Conservation (phyloP, 64 coral and sea anemone species). For the Porites australiensis region DNA sequence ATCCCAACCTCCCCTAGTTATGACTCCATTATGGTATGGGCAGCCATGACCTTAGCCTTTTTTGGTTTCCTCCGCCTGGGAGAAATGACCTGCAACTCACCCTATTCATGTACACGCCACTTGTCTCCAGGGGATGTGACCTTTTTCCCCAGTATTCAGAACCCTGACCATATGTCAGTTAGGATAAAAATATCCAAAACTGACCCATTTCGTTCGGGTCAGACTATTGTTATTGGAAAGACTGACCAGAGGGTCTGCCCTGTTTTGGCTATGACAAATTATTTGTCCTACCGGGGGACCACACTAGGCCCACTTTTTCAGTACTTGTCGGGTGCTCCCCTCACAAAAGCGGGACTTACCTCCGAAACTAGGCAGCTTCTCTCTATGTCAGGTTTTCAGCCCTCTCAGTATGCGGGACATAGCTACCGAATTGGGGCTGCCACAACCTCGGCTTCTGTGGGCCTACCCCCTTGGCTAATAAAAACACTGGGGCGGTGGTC, state of each 20-base stretch:
- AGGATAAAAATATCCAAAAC: not conserved
- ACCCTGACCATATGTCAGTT: not conserved
- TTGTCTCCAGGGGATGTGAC: not conserved
- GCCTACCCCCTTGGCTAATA: constrained; percentile 44
- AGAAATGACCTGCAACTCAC: constrained; percentile 30
- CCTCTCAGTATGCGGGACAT: constrained; percentile 20
- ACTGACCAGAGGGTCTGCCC: not conserved
- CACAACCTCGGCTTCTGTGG: constrained; percentile 23
- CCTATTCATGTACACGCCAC: not conserved
- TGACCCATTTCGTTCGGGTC: not conserved
- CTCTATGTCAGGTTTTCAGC: not conserved
- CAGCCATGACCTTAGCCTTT: constrained; percentile 33
- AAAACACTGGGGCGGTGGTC: constrained; percentile 53
- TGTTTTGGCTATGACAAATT: not conserved
- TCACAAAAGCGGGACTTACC: not conserved
- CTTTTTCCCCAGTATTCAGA: not conserved
- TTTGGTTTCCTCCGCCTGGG: constrained; percentile 32
- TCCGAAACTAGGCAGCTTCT: constrained; percentile 20
- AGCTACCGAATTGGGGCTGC: constrained; percentile 42
- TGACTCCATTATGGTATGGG: constrained; percentile 21
- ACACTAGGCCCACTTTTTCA: not conserved
- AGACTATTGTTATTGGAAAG: constrained; percentile 14
- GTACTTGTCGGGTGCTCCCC: not conserved
- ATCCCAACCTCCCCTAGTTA: not conserved
- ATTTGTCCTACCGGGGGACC: not conserved